Conservation (phyloP, 37 sponge, comb jelly and placozoan genomes). For the Haliclona indistincta region DNA sequence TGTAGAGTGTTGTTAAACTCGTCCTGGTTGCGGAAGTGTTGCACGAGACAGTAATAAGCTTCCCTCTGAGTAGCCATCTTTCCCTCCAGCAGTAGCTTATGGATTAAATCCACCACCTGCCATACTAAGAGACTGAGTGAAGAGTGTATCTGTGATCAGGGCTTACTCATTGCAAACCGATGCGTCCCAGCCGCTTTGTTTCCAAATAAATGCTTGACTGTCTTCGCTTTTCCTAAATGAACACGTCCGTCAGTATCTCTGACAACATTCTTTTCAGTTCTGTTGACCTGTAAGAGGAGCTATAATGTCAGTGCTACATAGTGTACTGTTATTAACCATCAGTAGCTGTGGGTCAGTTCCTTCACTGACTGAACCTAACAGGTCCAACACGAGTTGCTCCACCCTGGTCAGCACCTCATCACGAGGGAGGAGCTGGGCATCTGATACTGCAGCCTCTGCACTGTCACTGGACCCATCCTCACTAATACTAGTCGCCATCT, state of each 20-base stretch:
- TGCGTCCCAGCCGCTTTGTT: constrained; percentile 58
- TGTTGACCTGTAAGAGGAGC: constrained; percentile 16
- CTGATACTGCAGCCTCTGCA: constrained; percentile 46
- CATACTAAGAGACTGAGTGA: constrained; percentile 49
- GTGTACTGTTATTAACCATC: constrained; percentile 35
- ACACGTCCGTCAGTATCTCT: constrained; percentile 55
- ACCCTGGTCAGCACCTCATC: constrained; percentile 34
- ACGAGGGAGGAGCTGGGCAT: constrained; percentile 38
- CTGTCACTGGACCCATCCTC: too few species aligned
- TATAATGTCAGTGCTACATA: neutral
- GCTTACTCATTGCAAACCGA: constrained; percentile 63
- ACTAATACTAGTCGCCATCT: too few species aligned
- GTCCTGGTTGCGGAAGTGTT: constrained; percentile 79
- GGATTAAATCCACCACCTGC: constrained; percentile 71
- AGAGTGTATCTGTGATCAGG: neutral
- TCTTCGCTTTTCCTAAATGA: constrained; percentile 55
- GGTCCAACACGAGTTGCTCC: constrained; percentile 33
- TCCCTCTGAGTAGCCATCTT: constrained; percentile 89
- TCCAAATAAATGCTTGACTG: constrained; percentile 58
- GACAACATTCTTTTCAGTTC: constrained; percentile 63
- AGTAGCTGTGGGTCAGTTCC: constrained; percentile 54
- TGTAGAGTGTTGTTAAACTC: constrained; percentile 89
- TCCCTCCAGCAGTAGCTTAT: constrained; percentile 70
- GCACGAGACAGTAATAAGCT: constrained; percentile 91
- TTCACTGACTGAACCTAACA: constrained; percentile 42